Percentiles rank a stretch among this genome's conserved stretches.
Evolutionary conservation across 1,140 invertebrate species (phyloP).

Genomic region (Aporrectodea caliginosa): DNA sequence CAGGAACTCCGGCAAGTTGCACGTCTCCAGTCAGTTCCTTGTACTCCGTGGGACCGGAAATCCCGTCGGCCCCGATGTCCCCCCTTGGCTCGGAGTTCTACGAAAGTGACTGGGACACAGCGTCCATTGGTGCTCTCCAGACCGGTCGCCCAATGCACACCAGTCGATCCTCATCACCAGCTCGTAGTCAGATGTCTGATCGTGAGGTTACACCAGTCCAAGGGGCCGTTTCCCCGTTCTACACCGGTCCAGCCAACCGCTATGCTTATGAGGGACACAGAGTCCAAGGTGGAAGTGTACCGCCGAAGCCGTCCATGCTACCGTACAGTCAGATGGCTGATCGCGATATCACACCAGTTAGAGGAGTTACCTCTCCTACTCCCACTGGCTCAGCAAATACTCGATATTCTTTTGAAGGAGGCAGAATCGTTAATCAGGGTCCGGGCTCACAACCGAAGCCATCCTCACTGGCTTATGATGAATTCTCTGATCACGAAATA

Average conservation of each 20-base stretch:
- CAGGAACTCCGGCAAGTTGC: background rate
- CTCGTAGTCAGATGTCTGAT: background rate
- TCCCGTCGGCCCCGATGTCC: background rate
- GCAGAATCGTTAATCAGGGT: no score
- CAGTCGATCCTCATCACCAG: background rate
- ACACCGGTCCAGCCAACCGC: background rate
- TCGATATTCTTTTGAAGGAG: no score
- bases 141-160: background rate
- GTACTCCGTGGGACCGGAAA: background rate
- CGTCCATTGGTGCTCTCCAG: background rate
- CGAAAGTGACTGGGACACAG: background rate
- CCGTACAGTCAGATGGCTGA: no score
- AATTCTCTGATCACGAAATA: background rate
- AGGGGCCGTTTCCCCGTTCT: background rate
- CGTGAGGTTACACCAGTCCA: background rate
- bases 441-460: background rate
- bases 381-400: background rate
- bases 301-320: background rate
- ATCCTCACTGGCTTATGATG: no score
- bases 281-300: background rate
- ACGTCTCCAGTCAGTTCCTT: background rate
- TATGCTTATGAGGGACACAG: no score
- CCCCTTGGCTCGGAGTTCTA: background rate
- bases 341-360: background rate
- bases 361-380: background rate